These are phyloP conservation scores for Nymphalis urticae DNA, from an alignment of 2,888 invertebrate genomes.

Conservation along the genomic window DNA sequence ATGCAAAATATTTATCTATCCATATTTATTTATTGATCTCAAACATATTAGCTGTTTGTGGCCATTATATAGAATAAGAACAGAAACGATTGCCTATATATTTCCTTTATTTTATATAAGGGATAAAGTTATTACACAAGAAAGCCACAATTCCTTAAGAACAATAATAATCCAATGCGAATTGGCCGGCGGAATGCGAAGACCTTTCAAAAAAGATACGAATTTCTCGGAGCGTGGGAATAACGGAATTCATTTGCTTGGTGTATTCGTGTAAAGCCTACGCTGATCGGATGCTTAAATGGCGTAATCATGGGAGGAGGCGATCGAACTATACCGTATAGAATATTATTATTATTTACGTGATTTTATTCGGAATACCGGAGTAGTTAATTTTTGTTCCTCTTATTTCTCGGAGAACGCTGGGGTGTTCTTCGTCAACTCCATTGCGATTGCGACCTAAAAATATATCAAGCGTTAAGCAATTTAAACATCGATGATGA, in stretches of 20 bases:
- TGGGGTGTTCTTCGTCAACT: too few species aligned
- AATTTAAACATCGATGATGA: too few species aligned
- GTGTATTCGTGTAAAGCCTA: slow-evolving; percentile 59
- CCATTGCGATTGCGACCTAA: too few species aligned
- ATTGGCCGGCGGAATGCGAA: slow-evolving; percentile 39
- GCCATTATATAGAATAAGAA: neutral
- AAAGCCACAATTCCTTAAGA: slow-evolving; percentile 23
- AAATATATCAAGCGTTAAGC: too few species aligned
- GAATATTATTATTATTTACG: neutral
- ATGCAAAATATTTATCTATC: too few species aligned
- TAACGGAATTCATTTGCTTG: slow-evolving; percentile 70
- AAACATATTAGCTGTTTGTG: too few species aligned
- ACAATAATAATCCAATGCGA: slow-evolving; percentile 36
- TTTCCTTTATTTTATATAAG: neutral
- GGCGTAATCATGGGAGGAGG: slow-evolving; percentile 9
- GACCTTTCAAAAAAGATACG: slow-evolving; percentile 47
- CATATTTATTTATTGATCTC: too few species aligned
- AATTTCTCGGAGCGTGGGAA: slow-evolving; percentile 73
- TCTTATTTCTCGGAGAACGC: too few species aligned
- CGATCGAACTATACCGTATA: slow-evolving; percentile 1
- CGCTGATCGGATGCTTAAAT: slow-evolving; percentile 51
- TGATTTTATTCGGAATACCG: neutral
- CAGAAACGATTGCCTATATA: neutral
- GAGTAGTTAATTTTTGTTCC: neutral
- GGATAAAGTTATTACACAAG: slow-evolving; percentile 21